Percentiles rank a stretch among this genome's conserved stretches.
phyloP scores from a whole-genome alignment of 2,797 vertebrate genomes.

The Hydrocynus forskahlii region DNA sequence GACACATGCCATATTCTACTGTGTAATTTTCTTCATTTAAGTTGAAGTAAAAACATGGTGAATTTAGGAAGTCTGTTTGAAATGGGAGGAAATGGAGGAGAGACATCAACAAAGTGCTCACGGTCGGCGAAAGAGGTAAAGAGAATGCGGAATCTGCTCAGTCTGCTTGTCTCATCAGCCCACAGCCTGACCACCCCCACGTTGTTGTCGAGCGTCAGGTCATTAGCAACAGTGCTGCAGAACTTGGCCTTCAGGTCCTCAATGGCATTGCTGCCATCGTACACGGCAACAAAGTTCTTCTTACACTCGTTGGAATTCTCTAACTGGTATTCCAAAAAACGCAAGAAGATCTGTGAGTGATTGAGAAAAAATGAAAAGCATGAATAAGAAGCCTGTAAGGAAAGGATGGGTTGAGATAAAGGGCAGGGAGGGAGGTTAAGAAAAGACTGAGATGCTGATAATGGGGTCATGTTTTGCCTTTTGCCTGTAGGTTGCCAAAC shows the following conservation, averaged over 20 bases:
- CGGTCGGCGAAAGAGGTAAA: constrained; percentile 98
- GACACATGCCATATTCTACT: too few relatives aligned
- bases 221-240: constrained; percentile 97
- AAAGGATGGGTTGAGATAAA: too few relatives aligned
- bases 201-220: constrained; percentile 90
- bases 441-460: not conserved
- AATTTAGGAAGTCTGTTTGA: not conserved
- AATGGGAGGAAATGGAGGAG: not conserved
- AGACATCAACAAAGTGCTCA: constrained; percentile 72
- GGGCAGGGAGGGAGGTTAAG: not conserved
- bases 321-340: constrained; percentile 98
- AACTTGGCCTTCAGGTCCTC: constrained; percentile 99
- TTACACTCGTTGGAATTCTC: constrained; percentile 99
- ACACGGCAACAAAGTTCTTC: constrained; percentile 98
- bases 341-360: constrained; percentile 88
- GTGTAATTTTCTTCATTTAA: too few relatives aligned
- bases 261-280: constrained; percentile 96
- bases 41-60: not conserved
- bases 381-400: not conserved
- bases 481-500: not conserved
- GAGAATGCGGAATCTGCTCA: constrained; percentile 96
- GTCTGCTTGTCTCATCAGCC: constrained; percentile 93
- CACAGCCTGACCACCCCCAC: constrained; percentile 95
- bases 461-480: too few relatives aligned
- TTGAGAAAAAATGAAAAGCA: not conserved